These are phyloP conservation scores for Caranx ignobilis DNA, from an alignment of 2,113 vertebrate genomes.

Conservation along the genomic window DNA sequence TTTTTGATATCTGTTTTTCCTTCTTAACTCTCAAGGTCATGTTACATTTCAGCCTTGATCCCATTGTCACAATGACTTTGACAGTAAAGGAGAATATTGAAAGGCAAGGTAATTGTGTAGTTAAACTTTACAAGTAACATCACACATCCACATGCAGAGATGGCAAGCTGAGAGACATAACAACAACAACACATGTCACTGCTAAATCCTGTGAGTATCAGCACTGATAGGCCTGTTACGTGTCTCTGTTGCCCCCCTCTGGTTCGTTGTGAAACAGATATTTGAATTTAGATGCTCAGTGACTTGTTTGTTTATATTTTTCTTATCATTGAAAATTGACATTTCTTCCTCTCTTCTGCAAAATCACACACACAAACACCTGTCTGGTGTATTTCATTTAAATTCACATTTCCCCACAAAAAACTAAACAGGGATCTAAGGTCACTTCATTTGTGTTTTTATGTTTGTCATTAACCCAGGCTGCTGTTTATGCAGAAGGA, in stretches of 20 bases:
- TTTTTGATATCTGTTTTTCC: conserved; percentile 58
- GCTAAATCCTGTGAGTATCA: background rate
- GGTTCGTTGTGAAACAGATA: conserved; percentile 15
- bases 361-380: background rate
- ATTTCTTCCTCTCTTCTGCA: background rate
- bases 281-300: background rate
- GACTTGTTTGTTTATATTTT: background rate
- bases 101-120: background rate
- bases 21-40: conserved; percentile 2
- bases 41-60: background rate
- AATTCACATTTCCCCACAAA: background rate
- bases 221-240: background rate
- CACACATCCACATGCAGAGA: background rate
- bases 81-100: background rate
- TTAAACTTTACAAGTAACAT: background rate
- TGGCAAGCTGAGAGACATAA: background rate
- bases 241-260: conserved; percentile 57
- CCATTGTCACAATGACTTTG: background rate
- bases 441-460: background rate
- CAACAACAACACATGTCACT: background rate
- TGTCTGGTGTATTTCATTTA: background rate
- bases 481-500: conserved; percentile 35
- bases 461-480: conserved; percentile 33
- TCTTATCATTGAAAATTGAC: background rate
- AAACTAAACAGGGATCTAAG: background rate